A percentile compares a stretch with the other conserved stretches of the same genome.
phyloP scores from a whole-genome alignment of 2,113 vertebrate genomes.

The Apodemus sylvaticus region DNA sequence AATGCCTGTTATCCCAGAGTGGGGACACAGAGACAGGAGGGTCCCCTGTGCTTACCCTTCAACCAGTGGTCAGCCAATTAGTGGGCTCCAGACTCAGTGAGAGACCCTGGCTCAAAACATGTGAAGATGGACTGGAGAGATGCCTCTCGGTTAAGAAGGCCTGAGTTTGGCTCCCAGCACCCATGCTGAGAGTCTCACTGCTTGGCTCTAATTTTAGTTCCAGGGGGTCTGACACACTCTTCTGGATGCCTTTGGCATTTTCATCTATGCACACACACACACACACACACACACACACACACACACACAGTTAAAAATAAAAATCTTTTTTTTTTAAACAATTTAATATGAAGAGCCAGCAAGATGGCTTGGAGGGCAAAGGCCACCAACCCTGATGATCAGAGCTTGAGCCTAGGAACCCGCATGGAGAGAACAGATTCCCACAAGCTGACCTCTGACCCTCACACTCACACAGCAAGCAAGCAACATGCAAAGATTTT shows the following conservation, averaged over 20 bases:
- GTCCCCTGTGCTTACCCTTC: not conserved
- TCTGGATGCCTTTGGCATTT: not conserved
- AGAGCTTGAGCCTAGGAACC: not conserved
- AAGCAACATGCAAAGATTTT: not conserved
- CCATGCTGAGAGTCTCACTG: not conserved
- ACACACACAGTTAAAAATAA: not conserved
- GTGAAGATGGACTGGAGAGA: not conserved
- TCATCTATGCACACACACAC: too few species aligned
- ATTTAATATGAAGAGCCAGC: not conserved
- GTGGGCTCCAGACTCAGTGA: not conserved
- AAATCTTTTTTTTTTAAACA: not conserved
- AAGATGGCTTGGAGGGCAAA: not conserved
- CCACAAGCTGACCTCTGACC: not conserved
- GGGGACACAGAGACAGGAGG: not conserved
- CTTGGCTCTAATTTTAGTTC: not conserved
- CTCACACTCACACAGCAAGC: not conserved
- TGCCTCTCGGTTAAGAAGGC: not conserved
- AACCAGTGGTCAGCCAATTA: not conserved
- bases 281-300: not conserved
- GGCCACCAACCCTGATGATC: not conserved
- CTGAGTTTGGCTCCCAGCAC: not conserved
- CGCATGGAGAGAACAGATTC: not conserved
- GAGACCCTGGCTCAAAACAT: not conserved
- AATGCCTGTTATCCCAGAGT: too few species aligned
- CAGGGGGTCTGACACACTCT: not conserved